Base-by-base conservation (phyloP, 2,888 invertebrate species). In the Drosophila testacea region DNA sequence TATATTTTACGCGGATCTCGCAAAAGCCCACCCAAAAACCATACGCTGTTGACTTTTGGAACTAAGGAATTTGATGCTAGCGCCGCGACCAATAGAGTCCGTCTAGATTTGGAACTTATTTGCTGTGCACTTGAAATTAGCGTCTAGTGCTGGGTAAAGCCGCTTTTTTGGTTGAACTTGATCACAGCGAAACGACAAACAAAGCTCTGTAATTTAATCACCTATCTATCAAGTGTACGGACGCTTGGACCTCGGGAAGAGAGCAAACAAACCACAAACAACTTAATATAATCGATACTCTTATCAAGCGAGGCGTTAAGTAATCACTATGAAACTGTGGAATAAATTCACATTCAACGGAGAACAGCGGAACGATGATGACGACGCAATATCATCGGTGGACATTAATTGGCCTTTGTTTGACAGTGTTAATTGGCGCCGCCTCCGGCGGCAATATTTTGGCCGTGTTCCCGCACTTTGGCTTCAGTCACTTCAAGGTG, bases 401-500 rank as follows among this genome's bases (percentile, higher is more conserved):
- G 30, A 10, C 47, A 36, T 55, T 72, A 46, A 64, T 73, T 72
- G 50, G 41, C n/a, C 30, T 73, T 7, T 63, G 47, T 28, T 52
- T 56, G 52, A 34, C 41, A 50, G 36, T 60, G 52, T 50, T 54
- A 39, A 13, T 73, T 28, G 67, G 50, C 6, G 13, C 36, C 6
- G 48, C 39, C 6, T 11, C 28, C 0, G 83, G 77, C 34, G 79
- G 89, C n/a, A 91, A 91, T 56, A 94, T 96, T 77, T 92, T 96
- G 36, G 95, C 94, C 16, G 91, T 95, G 65, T 95, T 95, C 86
- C 94, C 95, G 0, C 95, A 95, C 78, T 93, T 94, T 5, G 95
- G 95, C 2, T 95, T 94, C 78, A 96, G 96, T 65, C 96, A 96
- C 90, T 95, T 95, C 80, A 93, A 94, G 32, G 94, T 95, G 22